Evolutionary conservation across 2,888 invertebrate species (phyloP), one percentile per base, ranked within the genome.

Genomic region (Hylaea fasciaria): DNA sequence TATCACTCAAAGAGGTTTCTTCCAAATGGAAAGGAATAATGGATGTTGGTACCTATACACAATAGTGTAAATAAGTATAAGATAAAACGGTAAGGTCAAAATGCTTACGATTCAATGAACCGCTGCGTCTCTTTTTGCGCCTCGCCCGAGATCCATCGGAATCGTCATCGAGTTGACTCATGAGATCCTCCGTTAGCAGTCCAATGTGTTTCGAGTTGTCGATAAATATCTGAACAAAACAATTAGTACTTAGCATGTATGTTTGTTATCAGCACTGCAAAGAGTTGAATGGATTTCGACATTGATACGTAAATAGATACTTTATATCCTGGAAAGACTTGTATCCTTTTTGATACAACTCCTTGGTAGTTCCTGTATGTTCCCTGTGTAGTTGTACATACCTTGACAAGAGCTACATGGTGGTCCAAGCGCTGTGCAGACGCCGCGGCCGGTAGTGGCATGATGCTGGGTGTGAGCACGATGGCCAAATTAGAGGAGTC

Each of bases 401-500:
- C 95, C 93, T 95, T 94, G 49, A 96, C 93, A 75, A 96, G 93
- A 79, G 94, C 93, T 35, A 96, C 94, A 85, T 95, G 95, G 74
- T 95, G 94, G 53, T 94, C 94, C 57, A 96, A 87, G 68, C 95
- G 89, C 66, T 94, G 92, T 65, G 94, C 89, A 11, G 95, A 93
- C n/a, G 94, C 93, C 16, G 94, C 93, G 64, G 95, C 94, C 52
- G 95, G 95, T 11, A 95, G 87, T 0, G 97, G 97, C 95, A 98
- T 96, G 52, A 98, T 93, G 77, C 97, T 97, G 0, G 98, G 98
- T 0, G 97, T 95, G 81, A 98, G 92, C 29, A 98, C 95, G 68
- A 97, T 96, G 0, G 98, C 96, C 66, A 98, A 89, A 87, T 98
- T 98, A 52, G 95, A 95, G 0, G 94, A 89, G 71, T 95, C 95